Evolutionary conservation across 2,113 vertebrate genomes (phyloP).

Genomic region (Donacobius atricapilla): DNA sequence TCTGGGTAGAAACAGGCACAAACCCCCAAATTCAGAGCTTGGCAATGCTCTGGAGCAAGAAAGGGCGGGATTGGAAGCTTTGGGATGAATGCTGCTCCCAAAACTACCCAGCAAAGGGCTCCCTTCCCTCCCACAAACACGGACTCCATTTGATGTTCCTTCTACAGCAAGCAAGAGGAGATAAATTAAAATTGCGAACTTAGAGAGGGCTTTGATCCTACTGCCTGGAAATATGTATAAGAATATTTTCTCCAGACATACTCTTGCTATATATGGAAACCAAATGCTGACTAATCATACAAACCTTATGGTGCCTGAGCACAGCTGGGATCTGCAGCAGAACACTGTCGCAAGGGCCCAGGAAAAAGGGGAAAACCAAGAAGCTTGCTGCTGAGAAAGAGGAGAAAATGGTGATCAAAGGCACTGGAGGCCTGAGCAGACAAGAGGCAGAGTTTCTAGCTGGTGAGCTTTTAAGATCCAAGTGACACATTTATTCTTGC

Average conservation of each 20-base stretch:
- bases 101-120: background rate
- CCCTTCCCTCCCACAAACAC: conserved; percentile 19
- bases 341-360: background rate
- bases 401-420: conserved; percentile 47
- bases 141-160: conserved; percentile 43
- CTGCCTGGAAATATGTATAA: conserved; percentile 53
- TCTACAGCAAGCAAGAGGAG: conserved; percentile 5
- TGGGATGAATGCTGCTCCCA: background rate
- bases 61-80: background rate
- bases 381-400: background rate
- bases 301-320: conserved; percentile 58
- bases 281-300: conserved; percentile 69
- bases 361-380: background rate
- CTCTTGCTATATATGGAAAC: conserved; percentile 66
- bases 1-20: background rate
- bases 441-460: background rate
- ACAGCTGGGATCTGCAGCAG: conserved; percentile 58
- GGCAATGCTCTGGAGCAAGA: background rate
- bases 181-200: conserved; percentile 65
- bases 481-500: conserved; percentile 44
- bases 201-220: conserved; percentile 59
- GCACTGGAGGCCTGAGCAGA: background rate
- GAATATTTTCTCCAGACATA: conserved; percentile 68
- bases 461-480: conserved; percentile 23
- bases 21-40: background rate